Conservation (phyloP, 2,888 invertebrate genomes). For the Ophraella communa region DNA sequence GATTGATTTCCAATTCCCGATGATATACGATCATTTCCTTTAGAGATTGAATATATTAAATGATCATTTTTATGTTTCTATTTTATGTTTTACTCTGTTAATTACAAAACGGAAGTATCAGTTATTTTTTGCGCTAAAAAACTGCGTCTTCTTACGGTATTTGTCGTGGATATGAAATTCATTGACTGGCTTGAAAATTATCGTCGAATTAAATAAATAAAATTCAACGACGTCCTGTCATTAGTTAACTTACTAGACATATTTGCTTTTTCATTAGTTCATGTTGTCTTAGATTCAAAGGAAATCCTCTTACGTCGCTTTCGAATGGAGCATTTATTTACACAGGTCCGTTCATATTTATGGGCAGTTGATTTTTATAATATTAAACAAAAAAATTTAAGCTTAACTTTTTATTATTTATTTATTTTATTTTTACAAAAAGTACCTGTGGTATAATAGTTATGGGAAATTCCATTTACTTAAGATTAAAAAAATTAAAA, state of each 20-base stretch:
- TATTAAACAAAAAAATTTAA: too few species aligned
- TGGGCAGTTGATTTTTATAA: too few species aligned
- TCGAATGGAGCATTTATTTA: not conserved
- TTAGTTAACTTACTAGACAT: constrained; percentile 27
- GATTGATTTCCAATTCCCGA: too few species aligned
- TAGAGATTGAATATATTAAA: too few species aligned
- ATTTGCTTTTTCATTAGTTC: constrained; percentile 10
- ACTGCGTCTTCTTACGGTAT: constrained; percentile 36
- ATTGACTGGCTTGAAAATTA: constrained; percentile 35
- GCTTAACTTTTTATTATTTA: too few species aligned
- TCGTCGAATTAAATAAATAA: constrained; percentile 26
- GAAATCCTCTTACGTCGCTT: constrained; percentile 12
- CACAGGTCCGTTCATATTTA: not conserved
- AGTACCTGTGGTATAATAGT: too few species aligned
- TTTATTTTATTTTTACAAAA: too few species aligned
- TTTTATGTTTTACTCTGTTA: not conserved
- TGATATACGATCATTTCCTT: too few species aligned
- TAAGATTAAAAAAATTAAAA: too few species aligned
- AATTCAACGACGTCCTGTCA: constrained; percentile 35
- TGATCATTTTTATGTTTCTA: too few species aligned
- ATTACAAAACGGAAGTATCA: not conserved
- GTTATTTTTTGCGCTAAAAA: constrained; percentile 15
- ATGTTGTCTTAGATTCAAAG: constrained; percentile 1
- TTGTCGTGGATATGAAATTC: constrained; percentile 36
- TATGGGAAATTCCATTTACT: too few species aligned